Conservation (phyloP, 2,888 invertebrate genomes). For the Drosophila atripex region DNA sequence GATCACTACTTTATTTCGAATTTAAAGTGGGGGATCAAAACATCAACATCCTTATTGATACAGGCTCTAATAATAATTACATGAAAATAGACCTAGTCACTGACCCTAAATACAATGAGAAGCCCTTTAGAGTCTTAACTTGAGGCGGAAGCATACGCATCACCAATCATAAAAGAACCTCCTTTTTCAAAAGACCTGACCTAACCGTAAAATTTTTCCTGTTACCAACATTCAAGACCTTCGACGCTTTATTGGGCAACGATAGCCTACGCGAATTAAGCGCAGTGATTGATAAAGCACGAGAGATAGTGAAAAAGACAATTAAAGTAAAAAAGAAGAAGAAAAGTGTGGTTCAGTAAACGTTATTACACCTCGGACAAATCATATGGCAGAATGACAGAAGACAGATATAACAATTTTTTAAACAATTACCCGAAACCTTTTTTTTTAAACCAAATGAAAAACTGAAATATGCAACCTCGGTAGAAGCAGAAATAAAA, state of each 20-base stretch:
- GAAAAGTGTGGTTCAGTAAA: too few species aligned
- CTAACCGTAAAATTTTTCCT: too few species aligned
- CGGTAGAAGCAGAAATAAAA: not conserved
- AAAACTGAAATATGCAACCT: not conserved
- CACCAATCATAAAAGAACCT: not conserved
- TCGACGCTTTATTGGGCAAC: constrained; percentile 1
- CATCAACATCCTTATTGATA: too few species aligned
- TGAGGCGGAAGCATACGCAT: not conserved
- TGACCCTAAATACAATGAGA: not conserved
- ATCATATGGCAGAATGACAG: not conserved
- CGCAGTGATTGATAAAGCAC: not conserved
- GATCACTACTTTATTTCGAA: too few species aligned
- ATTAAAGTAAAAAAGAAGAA: too few species aligned
- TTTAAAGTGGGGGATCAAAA: too few species aligned
- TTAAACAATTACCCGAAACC: not conserved
- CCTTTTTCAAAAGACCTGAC: not conserved
- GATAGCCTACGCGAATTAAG: constrained; percentile 1
- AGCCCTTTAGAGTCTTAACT: not conserved
- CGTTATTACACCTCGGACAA: too few species aligned
- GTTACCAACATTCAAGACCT: not conserved
- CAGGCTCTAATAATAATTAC: not conserved
- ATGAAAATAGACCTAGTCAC: not conserved
- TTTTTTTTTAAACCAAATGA: too few species aligned
- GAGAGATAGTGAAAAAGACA: not conserved
- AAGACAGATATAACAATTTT: not conserved